A percentile compares a stretch with the other conserved stretches of the same genome.
Evolutionary conservation across 2,113 vertebrate species (phyloP).

Genomic region (Anarhynchus alexandrinus): DNA sequence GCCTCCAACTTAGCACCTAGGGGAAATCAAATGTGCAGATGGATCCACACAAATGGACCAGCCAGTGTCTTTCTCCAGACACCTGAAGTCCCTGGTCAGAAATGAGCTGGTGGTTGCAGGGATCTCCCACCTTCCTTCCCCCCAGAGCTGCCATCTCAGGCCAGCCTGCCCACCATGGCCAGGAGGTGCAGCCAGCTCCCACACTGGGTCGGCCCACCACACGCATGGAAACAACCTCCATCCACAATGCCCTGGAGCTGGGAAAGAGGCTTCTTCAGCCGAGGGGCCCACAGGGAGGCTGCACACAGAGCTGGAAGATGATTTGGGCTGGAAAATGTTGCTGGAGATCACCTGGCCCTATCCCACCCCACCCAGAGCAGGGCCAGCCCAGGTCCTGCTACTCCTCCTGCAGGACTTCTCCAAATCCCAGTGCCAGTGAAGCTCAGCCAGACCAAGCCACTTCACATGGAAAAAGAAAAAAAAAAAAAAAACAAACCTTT

Average conservation of each 20-base stretch:
- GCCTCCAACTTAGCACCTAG: not conserved
- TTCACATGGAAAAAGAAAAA: not conserved
- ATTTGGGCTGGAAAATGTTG: not conserved
- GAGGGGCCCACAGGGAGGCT: accelerated
- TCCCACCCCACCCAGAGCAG: not conserved
- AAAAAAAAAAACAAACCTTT: not conserved
- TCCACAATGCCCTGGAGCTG: not conserved
- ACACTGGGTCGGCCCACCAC: accelerated
- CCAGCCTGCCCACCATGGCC: not conserved
- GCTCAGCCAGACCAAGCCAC: not conserved
- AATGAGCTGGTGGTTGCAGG: not conserved
- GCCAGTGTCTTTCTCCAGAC: not conserved
- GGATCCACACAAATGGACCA: not conserved
- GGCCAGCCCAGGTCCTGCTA: not conserved
- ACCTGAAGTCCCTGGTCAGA: not conserved
- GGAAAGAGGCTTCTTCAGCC: not conserved
- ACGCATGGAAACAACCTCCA: not conserved
- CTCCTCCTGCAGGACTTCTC: not conserved
- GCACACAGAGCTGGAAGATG: accelerated
- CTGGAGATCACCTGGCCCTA: not conserved
- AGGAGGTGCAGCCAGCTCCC: not conserved
- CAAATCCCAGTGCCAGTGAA: not conserved
- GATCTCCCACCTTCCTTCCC: not conserved
- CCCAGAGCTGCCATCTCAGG: not conserved
- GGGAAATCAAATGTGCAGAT: not conserved